Evolutionary conservation across 2,797 vertebrate species (phyloP).

Genomic region (Micropoecilia bifurca): DNA sequence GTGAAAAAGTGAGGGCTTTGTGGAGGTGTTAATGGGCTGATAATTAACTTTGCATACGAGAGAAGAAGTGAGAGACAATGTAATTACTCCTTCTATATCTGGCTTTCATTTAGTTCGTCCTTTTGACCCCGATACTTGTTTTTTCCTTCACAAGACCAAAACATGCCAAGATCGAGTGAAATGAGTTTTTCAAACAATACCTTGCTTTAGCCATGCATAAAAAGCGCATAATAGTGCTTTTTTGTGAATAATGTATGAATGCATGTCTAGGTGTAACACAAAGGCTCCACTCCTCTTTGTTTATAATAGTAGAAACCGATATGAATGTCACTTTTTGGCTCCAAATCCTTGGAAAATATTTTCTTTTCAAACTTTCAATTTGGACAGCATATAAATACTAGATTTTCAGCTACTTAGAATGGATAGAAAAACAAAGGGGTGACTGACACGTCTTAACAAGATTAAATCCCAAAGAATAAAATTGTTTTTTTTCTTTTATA

Average conservation of each 20-base stretch:
- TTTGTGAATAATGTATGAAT: constrained; percentile 6
- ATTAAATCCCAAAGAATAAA: background rate
- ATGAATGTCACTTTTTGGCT: background rate
- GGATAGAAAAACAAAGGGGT: background rate
- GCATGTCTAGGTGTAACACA: background rate
- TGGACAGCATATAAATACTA: background rate
- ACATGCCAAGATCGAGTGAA: background rate
- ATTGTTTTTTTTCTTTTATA: background rate
- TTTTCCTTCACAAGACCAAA: background rate
- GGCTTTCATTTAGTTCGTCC: constrained; percentile 42
- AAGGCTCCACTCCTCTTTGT: background rate
- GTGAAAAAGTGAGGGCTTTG: constrained; percentile 40
- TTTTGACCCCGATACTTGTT: constrained; percentile 28
- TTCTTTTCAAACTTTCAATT: background rate
- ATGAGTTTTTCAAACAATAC: background rate
- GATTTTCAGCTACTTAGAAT: background rate
- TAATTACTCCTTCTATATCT: constrained; percentile 58
- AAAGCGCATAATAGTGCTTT: background rate
- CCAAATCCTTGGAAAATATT: background rate
- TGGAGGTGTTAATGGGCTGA: constrained; percentile 64
- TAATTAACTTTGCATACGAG: constrained; percentile 51
- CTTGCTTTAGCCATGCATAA: background rate
- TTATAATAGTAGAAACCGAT: background rate
- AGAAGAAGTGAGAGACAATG: constrained; percentile 39
- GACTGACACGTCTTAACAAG: background rate